phyloP scores from a whole-genome alignment of 2,888 invertebrate genomes.

The Volucella inflata region DNA sequence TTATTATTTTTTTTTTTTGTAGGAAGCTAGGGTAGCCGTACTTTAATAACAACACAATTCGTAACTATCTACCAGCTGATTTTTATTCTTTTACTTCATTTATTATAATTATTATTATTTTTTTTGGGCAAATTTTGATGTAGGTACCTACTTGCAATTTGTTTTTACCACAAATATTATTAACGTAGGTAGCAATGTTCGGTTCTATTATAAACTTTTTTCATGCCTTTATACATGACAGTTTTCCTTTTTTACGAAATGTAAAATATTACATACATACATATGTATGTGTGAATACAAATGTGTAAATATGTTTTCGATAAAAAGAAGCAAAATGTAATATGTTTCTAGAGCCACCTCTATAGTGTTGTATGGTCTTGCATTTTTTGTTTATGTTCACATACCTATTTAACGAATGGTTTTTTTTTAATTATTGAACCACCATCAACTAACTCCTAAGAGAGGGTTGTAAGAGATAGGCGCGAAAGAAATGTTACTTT shows the following conservation, averaged over 20 bases:
- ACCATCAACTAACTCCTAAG: constrained; percentile 6
- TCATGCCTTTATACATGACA: constrained; percentile 34
- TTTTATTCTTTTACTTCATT: background rate
- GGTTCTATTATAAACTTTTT: constrained; percentile 24
- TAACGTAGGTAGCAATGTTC: constrained; percentile 40
- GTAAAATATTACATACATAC: too few relatives aligned
- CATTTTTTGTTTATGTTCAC: constrained; percentile 34
- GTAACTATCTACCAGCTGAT: constrained; percentile 50
- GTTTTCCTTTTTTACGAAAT: background rate
- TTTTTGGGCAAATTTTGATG: constrained; percentile 40
- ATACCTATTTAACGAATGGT: background rate
- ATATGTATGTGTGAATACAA: background rate
- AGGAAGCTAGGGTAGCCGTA: constrained; percentile 32
- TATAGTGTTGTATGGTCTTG: background rate
- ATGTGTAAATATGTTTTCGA: constrained; percentile 8
- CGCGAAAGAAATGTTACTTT: constrained; percentile 15
- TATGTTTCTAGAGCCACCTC: too few relatives aligned
- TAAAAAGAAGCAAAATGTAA: too few relatives aligned
- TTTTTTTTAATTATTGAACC: constrained; percentile 9
- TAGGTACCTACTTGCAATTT: constrained; percentile 37
- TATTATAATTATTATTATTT: too few relatives aligned
- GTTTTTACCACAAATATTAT: constrained; percentile 24
- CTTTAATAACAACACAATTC: constrained; percentile 47
- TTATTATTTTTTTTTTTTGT: constrained; percentile 38
- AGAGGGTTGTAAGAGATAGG: constrained; percentile 7